Evolutionary conservation across 1,140 invertebrate species (phyloP).

Genomic region (Globodera rostochiensis): DNA sequence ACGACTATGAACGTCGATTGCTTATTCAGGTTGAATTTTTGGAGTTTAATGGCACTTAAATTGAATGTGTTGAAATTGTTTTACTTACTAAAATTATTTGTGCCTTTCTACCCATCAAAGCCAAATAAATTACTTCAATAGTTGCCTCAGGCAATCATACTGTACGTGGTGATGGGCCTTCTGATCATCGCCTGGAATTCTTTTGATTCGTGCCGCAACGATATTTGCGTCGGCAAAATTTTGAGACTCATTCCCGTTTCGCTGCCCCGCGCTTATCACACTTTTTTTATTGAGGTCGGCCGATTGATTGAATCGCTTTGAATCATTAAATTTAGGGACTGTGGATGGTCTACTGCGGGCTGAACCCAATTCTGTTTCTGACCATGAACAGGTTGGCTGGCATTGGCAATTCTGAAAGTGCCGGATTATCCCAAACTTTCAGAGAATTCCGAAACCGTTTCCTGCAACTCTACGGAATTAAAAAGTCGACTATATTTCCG

Average conservation of each 20-base stretch:
- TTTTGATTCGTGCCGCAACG: slow-evolving; percentile 2
- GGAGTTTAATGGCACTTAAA: neutral
- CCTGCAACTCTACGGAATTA: neutral
- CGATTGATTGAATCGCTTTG: neutral
- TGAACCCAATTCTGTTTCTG: slow-evolving; percentile 9
- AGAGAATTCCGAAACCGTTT: slow-evolving; percentile 2
- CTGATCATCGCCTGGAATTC: slow-evolving; percentile 3
- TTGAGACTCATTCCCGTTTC: neutral
- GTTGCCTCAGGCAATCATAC: slow-evolving; percentile 11
- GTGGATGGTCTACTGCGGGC: slow-evolving; percentile 8
- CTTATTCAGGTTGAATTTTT: slow-evolving; percentile 4
- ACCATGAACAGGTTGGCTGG: neutral
- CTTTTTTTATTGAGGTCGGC: slow-evolving; percentile 1
- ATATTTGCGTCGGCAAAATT: slow-evolving; percentile 9
- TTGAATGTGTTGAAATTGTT: neutral
- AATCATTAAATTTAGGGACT: neutral
- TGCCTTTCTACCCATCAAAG: neutral
- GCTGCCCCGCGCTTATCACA: neutral
- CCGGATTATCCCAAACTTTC: neutral
- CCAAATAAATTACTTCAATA: neutral
- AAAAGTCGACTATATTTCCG: neutral
- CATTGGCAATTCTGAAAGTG: neutral
- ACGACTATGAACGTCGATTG: slow-evolving; percentile 1
- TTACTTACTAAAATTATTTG: neutral
- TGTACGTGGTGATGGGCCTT: neutral